phyloP scores from a whole-genome alignment of 2,888 invertebrate genomes.

The Steromphala cineraria region DNA sequence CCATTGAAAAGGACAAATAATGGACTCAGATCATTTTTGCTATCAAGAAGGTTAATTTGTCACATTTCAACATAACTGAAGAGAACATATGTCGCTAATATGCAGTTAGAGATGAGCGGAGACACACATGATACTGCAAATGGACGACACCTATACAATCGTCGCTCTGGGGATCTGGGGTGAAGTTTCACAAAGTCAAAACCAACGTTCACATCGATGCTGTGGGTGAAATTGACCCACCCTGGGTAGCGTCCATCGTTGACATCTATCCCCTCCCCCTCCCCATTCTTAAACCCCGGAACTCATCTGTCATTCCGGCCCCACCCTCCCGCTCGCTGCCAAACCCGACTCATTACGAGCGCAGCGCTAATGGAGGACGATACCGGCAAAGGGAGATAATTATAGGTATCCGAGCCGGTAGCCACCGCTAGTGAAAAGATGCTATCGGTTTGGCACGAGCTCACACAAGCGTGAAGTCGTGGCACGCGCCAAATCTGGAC shows the following conservation, averaged over 20 bases:
- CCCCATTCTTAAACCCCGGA: not conserved
- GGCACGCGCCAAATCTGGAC: slow-evolving; percentile 8
- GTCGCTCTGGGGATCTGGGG: not conserved
- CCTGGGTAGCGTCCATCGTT: not conserved
- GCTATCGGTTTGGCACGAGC: not conserved
- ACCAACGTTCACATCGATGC: not conserved
- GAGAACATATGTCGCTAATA: too few species aligned
- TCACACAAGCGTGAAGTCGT: not conserved
- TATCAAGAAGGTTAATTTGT: too few species aligned
- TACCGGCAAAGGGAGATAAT: slow-evolving; percentile 2
- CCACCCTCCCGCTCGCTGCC: slow-evolving; percentile 1
- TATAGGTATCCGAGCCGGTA: not conserved
- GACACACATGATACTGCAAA: too few species aligned
- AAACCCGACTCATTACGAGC: not conserved
- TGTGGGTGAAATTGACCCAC: not conserved
- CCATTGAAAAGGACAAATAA: too few species aligned
- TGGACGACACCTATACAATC: not conserved
- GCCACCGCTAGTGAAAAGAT: slow-evolving; percentile 3
- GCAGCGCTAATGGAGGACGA: not conserved
- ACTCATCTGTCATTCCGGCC: not conserved
- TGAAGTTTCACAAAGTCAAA: not conserved
- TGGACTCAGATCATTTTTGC: too few species aligned
- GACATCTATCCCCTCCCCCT: not conserved
- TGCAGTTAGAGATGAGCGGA: too few species aligned
- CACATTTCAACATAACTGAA: too few species aligned